Conservation (phyloP, 2,888 invertebrate species). For the Drosophila cracens region DNA sequence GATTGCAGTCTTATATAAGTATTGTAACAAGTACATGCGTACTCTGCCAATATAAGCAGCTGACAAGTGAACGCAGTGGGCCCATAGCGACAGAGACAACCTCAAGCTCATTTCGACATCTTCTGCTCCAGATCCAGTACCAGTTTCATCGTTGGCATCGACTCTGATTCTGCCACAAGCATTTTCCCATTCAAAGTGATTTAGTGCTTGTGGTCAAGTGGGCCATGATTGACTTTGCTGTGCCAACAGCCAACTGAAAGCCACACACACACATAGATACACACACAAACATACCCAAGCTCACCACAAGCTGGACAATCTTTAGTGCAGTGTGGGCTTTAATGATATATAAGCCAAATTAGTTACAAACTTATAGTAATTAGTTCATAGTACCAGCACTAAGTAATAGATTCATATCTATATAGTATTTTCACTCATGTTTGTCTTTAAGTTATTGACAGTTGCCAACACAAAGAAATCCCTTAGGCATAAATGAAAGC, state of each 20-base stretch:
- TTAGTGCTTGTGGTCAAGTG: constrained; percentile 78
- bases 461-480: neutral
- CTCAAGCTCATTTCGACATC: neutral
- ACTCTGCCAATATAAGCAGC: constrained; percentile 69
- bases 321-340: constrained; percentile 25
- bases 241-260: constrained; percentile 55
- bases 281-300: constrained; percentile 13
- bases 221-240: constrained; percentile 68
- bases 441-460: neutral
- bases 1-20: constrained; percentile 45
- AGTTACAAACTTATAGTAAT: constrained; percentile 5
- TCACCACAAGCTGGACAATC: constrained; percentile 13
- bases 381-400: neutral
- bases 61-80: constrained; percentile 57
- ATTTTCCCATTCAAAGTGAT: constrained; percentile 66
- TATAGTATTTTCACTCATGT: neutral
- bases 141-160: constrained; percentile 3
- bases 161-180: constrained; percentile 32
- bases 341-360: constrained; percentile 13
- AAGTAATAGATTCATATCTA: neutral
- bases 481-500: neutral
- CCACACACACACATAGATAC: constrained; percentile 26
- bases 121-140: constrained; percentile 1
- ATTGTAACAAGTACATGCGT: constrained; percentile 39
- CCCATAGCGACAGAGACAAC: neutral